Evolutionary conservation across 2,888 invertebrate genomes (phyloP).

Genomic region (Acronicta aceris): DNA sequence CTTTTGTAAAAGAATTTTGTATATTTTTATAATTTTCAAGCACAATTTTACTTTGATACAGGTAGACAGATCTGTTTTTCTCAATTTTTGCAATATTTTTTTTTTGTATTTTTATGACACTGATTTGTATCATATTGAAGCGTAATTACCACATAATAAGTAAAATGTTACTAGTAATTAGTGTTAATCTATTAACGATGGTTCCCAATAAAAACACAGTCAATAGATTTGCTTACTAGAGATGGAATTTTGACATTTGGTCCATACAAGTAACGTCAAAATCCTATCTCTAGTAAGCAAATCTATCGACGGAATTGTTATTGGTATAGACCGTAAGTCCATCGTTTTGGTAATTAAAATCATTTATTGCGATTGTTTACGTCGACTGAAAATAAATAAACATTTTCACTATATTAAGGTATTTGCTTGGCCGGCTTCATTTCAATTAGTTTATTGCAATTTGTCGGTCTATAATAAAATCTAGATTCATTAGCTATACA

Average conservation of each 20-base stretch:
- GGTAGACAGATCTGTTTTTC: constrained; percentile 15
- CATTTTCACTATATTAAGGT: no score
- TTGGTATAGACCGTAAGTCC: no score
- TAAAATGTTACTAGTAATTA: constrained; percentile 6
- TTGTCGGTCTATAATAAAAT: no score
- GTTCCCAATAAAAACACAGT: no score
- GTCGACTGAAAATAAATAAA: neutral
- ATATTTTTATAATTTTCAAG: constrained; percentile 29
- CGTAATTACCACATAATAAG: constrained; percentile 8
- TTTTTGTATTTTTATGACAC: neutral
- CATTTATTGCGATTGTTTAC: constrained; percentile 14
- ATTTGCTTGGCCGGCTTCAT: no score
- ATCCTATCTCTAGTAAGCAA: no score
- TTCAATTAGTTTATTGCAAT: no score
- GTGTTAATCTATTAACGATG: constrained; percentile 16
- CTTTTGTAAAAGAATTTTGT: constrained; percentile 38
- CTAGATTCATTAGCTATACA: no score
- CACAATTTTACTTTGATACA: constrained; percentile 23
- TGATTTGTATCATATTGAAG: constrained; percentile 7
- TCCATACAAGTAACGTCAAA: no score
- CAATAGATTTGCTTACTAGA: no score
- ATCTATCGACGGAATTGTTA: no score
- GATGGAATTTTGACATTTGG: no score
- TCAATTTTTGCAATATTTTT: neutral
- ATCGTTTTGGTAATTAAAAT: constrained; percentile 20